A percentile compares a stretch with the other conserved stretches of the same genome.
phyloP scores from a whole-genome alignment of 2,797 vertebrate genomes.

The Eurystomus glaucurus region DNA sequence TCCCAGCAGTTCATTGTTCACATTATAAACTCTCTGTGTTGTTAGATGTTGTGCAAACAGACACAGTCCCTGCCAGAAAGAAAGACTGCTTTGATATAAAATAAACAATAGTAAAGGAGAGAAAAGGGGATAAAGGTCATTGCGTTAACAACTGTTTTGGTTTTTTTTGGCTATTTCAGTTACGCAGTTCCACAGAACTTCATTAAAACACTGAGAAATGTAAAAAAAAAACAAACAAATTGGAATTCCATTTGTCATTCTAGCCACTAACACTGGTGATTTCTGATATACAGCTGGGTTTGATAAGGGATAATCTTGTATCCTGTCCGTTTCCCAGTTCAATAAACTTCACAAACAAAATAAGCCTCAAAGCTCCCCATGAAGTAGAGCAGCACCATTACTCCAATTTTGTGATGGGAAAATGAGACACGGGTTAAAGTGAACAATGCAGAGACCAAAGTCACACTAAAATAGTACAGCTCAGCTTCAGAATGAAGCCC shows the following conservation, averaged over 20 bases:
- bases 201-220: neutral
- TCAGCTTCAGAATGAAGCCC: neutral
- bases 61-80: neutral
- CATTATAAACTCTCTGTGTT: neutral
- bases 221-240: accelerated
- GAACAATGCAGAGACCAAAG: neutral
- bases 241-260: neutral
- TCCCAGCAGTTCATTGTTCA: neutral
- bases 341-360: neutral
- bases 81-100: neutral
- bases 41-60: neutral
- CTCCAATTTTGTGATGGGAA: neutral
- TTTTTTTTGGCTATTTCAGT: neutral
- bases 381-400: neutral
- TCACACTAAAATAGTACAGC: neutral
- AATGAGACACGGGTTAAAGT: neutral
- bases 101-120: neutral
- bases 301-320: neutral
- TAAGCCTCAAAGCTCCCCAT: neutral
- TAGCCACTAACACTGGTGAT: neutral
- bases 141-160: neutral
- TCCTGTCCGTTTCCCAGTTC: neutral
- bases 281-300: neutral
- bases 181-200: neutral
- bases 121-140: neutral